Conservation (phyloP, 2,113 vertebrate genomes). For the Macaca fascicularis region T2T-MFA8v1.1 NC_088386.1:21788501-21789000, state of each 20-base stretch:
- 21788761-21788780: not conserved
- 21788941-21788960: not conserved
- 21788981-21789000: not conserved
- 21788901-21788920: not conserved
- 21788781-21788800: not conserved
- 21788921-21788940: not conserved
- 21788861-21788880: not conserved
- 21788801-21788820: not conserved
- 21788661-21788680: not conserved
- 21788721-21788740: not conserved
- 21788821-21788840: not conserved
- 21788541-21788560: not conserved
- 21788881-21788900: not conserved
- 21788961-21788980: not conserved
- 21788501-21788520: not conserved
- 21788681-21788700: not conserved
- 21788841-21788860: not conserved
- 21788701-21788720: not conserved
- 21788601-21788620: not conserved
- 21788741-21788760: not conserved
- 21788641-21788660: not conserved
- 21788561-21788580: not conserved
- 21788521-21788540: not conserved
- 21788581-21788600: not conserved
- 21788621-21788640: not conserved